Conservation (phyloP, 2,797 vertebrate species). For the Acomys russatus region DNA sequence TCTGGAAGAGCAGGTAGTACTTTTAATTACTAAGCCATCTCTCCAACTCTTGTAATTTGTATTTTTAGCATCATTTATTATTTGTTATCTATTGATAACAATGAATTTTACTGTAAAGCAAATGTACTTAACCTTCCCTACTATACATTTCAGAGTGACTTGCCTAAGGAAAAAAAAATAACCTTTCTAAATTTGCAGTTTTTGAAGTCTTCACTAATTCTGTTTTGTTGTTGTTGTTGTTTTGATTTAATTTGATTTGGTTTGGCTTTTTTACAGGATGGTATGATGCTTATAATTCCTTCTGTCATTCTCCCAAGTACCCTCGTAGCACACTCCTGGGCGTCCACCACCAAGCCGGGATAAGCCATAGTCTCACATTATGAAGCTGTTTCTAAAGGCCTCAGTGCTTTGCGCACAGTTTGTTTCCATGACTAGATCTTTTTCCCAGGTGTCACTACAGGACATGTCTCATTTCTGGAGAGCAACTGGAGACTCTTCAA, state of each 20-base stretch:
- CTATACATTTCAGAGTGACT: neutral
- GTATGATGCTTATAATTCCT: neutral
- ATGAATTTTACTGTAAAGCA: neutral
- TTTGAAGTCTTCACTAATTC: conserved; percentile 2
- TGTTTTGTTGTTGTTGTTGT: too few relatives aligned
- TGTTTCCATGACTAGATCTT: neutral
- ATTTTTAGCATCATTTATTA: neutral
- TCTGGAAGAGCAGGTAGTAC: too few relatives aligned
- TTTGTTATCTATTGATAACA: neutral
- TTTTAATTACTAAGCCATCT: too few relatives aligned
- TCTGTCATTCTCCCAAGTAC: neutral
- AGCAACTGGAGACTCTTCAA: neutral
- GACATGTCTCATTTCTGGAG: neutral
- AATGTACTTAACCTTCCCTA: neutral
- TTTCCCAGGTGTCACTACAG: neutral
- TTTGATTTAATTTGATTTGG: too few relatives aligned
- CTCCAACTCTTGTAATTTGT: too few relatives aligned
- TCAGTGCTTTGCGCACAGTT: neutral
- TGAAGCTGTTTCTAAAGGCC: neutral
- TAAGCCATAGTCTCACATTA: neutral
- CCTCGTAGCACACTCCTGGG: too few relatives aligned
- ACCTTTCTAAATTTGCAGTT: neutral
- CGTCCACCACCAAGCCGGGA: too few relatives aligned
- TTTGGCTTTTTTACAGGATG: neutral
- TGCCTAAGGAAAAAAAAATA: neutral